These are phyloP conservation scores for Fukomys damarensis DNA, from an alignment of 2,113 vertebrate species.

Conservation along the genomic window DNA sequence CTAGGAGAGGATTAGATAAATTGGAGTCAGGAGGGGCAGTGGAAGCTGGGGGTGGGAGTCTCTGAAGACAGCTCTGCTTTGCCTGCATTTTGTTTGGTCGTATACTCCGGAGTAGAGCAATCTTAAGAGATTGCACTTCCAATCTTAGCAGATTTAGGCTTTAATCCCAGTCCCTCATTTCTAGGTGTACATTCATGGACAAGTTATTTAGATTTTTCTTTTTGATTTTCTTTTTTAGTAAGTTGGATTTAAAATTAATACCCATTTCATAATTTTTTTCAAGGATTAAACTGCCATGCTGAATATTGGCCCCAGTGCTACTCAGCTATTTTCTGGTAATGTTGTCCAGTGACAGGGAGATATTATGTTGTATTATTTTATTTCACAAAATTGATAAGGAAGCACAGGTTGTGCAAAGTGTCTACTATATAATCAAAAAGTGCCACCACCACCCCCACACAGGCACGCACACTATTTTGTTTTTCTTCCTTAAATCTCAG, in stretches of 20 bases:
- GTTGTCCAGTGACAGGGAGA: neutral
- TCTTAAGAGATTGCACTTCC: neutral
- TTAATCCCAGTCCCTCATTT: neutral
- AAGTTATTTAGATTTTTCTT: neutral
- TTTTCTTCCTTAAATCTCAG: neutral
- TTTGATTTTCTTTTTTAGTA: neutral
- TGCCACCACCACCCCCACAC: accelerated
- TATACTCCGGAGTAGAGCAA: neutral
- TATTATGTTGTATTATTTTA: neutral
- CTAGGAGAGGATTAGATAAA: neutral
- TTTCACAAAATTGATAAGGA: neutral
- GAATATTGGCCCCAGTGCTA: neutral
- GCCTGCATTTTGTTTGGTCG: neutral
- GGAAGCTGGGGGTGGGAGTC: neutral
- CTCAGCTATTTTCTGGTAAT: neutral
- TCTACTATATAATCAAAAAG: neutral
- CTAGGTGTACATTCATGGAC: neutral
- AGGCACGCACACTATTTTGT: neutral
- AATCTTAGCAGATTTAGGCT: neutral
- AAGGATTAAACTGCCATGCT: neutral
- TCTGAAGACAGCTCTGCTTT: neutral
- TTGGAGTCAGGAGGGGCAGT: neutral
- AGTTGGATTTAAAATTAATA: neutral
- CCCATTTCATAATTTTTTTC: neutral
- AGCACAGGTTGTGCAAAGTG: neutral